Evolutionary conservation across 92 coral and sea anemone species (phyloP), one percentile per base, ranked within the genome.

Genomic region (Diadumene lineata): DNA sequence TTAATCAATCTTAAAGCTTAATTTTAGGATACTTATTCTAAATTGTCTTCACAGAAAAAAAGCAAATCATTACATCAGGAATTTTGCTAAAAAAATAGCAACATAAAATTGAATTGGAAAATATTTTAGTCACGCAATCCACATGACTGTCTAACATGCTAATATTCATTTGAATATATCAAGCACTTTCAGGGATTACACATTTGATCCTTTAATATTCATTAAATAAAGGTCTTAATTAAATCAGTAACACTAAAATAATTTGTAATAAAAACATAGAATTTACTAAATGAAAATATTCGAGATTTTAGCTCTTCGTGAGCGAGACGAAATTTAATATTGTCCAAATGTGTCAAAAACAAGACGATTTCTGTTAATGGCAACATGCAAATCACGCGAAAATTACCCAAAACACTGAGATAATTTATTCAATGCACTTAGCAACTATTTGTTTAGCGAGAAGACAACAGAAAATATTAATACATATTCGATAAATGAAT

Each of bases 381-480:
- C 3, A 60, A 60, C 65, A 60, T 53, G 58, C 58, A 53, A 53
- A 53, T 53, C 58, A 53, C 58, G 48, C 58, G 32, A 53, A 53
- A 3, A 6, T n/a, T n/a, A 23, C 4, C 6, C 2, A 23, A 53
- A 9, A 60, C 65, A 60, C 2, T 18, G 30, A 11, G 18, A 53
- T 60, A 60, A 60, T 60, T 21, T 60, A 60, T 60, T 60, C 65
- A 1, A 1, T 2, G 28, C 17, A 10, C 65, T 60, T 60, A 60
- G 65, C 65, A 60, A 60, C 65, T 60, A 23, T 60, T 60, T 60
- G 65, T 7, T 60, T 60, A 10, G 48, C 2, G 13, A 23, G 7
- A 60, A 11, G 65, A 60, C 22, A 60, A 60, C 65, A 60, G 29
- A 23, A 11, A 18, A 60, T 22, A 53, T 53, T 21, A 53, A 15